Evolutionary conservation across 2,888 invertebrate species (phyloP).

Genomic region (Dugesia japonica): DNA sequence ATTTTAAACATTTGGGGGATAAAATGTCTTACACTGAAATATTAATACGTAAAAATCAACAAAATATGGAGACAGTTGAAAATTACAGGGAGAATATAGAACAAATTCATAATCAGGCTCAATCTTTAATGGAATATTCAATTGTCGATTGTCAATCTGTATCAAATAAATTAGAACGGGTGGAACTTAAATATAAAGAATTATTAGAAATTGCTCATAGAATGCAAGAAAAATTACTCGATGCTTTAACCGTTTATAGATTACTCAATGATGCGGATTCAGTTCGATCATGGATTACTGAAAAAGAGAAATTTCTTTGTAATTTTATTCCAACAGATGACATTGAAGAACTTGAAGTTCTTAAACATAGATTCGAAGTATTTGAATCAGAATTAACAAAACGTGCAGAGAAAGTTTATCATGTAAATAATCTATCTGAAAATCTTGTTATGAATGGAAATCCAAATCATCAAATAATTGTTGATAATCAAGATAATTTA

Average conservation of each 20-base stretch:
- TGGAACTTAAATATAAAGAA: slow-evolving; percentile 82
- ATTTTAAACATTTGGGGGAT: slow-evolving; percentile 79
- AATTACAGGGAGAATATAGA: slow-evolving; percentile 82
- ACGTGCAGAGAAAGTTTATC: slow-evolving; percentile 43
- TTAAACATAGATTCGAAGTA: slow-evolving; percentile 96
- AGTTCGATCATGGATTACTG: slow-evolving; percentile 88
- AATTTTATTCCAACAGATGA: slow-evolving; percentile 80
- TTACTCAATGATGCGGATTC: slow-evolving; percentile 89
- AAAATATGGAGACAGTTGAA: slow-evolving; percentile 85
- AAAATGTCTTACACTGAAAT: slow-evolving; percentile 98
- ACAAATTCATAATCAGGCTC: slow-evolving; percentile 69
- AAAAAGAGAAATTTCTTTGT: slow-evolving; percentile 83
- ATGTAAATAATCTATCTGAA: slow-evolving; percentile 30
- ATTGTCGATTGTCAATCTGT: slow-evolving; percentile 55
- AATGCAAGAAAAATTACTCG: slow-evolving; percentile 80
- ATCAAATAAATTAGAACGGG: slow-evolving; percentile 67
- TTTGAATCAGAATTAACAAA: slow-evolving; percentile 77
- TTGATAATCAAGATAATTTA: slow-evolving; percentile 63
- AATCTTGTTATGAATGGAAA: slow-evolving; percentile 59
- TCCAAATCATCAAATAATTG: slow-evolving; percentile 78
- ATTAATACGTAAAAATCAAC: slow-evolving; percentile 54
- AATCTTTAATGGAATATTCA: slow-evolving; percentile 61
- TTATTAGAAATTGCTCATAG: slow-evolving; percentile 79
- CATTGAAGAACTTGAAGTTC: slow-evolving; percentile 96
- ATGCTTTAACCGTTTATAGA: slow-evolving; percentile 82